phyloP scores from a whole-genome alignment of 35 echinoderm and acorn worm genomes.

The Stichopus chloronotus region DNA sequence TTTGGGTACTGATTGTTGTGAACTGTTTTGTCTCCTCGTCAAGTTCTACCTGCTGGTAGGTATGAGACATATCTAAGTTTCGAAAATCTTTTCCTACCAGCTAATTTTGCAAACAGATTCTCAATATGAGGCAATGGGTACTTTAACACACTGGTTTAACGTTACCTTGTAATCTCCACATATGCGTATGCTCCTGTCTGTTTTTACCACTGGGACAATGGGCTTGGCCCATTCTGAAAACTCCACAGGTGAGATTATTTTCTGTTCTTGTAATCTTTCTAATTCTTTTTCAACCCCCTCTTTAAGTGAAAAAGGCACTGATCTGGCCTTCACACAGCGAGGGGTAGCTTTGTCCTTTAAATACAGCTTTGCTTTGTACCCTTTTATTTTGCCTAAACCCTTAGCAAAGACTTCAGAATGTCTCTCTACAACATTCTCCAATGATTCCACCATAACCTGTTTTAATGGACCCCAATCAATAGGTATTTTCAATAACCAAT shows the following conservation, averaged over 20 bases:
- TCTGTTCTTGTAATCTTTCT: too few relatives aligned
- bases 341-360: conserved; percentile 2
- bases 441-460: too few relatives aligned
- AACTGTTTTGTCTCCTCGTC: conserved; percentile 59
- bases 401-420: background rate
- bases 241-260: background rate
- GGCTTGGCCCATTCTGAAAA: background rate
- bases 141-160: conserved; percentile 21
- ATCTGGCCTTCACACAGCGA: conserved; percentile 10
- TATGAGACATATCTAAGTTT: conserved; percentile 42
- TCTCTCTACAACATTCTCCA: background rate
- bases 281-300: too few relatives aligned
- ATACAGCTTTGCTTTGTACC: background rate
- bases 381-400: background rate
- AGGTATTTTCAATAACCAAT: background rate
- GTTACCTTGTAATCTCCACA: conserved; percentile 48
- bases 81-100: too few relatives aligned
- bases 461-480: too few relatives aligned
- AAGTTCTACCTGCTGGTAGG: conserved; percentile 58
- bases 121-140: conserved; percentile 58
- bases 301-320: conserved; percentile 37
- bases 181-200: background rate
- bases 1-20: conserved; percentile 45
- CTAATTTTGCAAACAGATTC: too few relatives aligned
- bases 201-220: conserved; percentile 33